A percentile compares a stretch with the other conserved stretches of the same genome.
Conservation (phyloP, 2,797 vertebrate genomes). For the Crocidura indochinensis region DNA sequence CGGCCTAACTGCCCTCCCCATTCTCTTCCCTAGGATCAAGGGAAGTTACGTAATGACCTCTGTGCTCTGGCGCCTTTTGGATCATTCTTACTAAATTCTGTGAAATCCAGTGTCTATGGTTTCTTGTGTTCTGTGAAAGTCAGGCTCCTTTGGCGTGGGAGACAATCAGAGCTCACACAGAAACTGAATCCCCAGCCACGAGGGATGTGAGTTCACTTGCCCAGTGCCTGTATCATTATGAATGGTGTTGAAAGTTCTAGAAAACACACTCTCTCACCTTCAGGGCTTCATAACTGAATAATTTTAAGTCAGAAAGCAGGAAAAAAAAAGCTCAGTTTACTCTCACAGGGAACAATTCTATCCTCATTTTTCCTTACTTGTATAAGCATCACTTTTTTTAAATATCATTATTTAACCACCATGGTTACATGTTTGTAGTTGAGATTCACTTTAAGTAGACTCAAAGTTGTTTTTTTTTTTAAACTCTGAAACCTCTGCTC, state of each 20-base stretch:
- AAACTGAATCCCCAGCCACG: not conserved
- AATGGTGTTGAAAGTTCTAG: not conserved
- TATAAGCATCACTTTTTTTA: not conserved
- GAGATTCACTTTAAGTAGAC: not conserved
- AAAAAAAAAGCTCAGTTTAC: not conserved
- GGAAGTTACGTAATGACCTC: not conserved
- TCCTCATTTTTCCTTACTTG: not conserved
- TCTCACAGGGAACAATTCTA: not conserved
- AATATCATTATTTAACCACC: not conserved
- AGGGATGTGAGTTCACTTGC: too few relatives aligned
- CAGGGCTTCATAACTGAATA: not conserved
- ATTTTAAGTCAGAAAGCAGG: not conserved
- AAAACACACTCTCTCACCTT: not conserved
- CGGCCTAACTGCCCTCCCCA: not conserved
- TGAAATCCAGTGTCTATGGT: not conserved
- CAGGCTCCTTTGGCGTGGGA: not conserved
- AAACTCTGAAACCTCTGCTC: not conserved
- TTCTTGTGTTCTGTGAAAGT: not conserved
- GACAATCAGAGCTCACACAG: not conserved
- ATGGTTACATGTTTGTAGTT: too few relatives aligned
- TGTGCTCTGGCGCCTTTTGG: conserved; percentile 34
- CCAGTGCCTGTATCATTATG: not conserved
- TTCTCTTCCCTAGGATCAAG: not conserved
- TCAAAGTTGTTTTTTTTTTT: not conserved
- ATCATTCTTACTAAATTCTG: conserved; percentile 17